These are phyloP conservation scores for Astyanax mexicanus DNA, from an alignment of 2,797 vertebrate species.

Conservation along the genomic window DNA sequence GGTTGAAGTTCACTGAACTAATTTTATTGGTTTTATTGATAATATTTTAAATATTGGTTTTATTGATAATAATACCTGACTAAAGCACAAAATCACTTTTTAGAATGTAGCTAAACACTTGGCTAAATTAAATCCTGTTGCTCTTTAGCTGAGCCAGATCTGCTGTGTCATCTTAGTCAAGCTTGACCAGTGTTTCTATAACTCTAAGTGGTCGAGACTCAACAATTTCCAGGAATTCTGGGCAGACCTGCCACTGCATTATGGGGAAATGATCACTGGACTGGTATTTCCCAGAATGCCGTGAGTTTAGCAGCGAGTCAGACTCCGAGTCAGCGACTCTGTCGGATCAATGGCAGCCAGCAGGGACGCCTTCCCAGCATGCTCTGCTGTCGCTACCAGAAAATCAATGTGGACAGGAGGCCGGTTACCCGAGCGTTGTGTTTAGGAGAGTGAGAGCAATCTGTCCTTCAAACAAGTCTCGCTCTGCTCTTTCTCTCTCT, in stretches of 20 bases:
- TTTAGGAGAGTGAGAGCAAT: constrained; percentile 76
- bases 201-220: background rate
- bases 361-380: constrained; percentile 33
- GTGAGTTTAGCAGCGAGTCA: background rate
- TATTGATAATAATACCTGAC: too few relatives aligned
- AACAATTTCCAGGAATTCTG: constrained; percentile 7
- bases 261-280: background rate
- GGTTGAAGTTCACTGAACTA: too few relatives aligned
- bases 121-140: too few relatives aligned
- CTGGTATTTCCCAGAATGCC: constrained; percentile 11
- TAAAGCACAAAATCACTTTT: too few relatives aligned
- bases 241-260: background rate
- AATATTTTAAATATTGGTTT: too few relatives aligned
- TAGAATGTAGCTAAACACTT: too few relatives aligned
- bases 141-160: background rate
- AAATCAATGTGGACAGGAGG: constrained; percentile 83
- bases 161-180: too few relatives aligned
- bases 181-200: background rate
- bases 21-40: too few relatives aligned
- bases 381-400: constrained; percentile 76
- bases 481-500: too few relatives aligned
- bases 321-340: constrained; percentile 1
- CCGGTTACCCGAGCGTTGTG: constrained; percentile 75
- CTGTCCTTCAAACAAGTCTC: constrained; percentile 25
- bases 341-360: constrained; percentile 17